A percentile compares a stretch with the other conserved stretches of the same genome.
Conservation (phyloP, 2,113 vertebrate genomes). For the Dicaeum eximium region DNA sequence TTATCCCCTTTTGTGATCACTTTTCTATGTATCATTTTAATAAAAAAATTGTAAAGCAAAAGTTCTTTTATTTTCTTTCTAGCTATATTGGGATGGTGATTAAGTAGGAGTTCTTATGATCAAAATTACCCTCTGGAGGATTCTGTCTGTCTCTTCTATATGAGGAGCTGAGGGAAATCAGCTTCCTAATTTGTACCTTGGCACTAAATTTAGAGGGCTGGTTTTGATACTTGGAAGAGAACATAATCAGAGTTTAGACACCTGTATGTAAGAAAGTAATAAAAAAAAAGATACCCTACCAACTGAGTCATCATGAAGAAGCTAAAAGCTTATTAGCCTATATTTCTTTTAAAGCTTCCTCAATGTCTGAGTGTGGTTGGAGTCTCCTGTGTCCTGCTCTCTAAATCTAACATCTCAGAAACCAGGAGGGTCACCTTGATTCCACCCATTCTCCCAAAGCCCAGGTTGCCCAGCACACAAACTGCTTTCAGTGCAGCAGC, state of each 20-base stretch:
- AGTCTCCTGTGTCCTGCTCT: neutral
- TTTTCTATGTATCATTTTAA: conserved; percentile 22
- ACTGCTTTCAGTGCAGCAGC: neutral
- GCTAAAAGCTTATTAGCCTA: neutral
- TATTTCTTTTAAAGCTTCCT: neutral
- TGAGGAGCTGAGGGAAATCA: neutral
- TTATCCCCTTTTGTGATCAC: neutral
- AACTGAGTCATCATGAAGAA: neutral
- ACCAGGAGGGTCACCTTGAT: neutral
- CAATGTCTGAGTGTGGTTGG: neutral
- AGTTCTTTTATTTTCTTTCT: neutral
- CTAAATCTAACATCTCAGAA: too few relatives aligned
- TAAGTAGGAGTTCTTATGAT: neutral
- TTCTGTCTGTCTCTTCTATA: neutral
- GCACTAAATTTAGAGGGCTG: neutral
- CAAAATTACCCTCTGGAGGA: neutral
- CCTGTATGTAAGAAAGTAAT: neutral
- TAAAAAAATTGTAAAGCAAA: conserved; percentile 45
- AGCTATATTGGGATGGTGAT: neutral
- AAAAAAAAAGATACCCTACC: neutral
- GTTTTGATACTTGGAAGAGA: neutral
- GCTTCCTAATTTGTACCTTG: neutral
- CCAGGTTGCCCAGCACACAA: neutral
- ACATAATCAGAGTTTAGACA: neutral
- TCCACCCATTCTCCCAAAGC: neutral